Evolutionary conservation across 2,113 vertebrate species (phyloP).

Genomic region (Echinops telfairi): DNA sequence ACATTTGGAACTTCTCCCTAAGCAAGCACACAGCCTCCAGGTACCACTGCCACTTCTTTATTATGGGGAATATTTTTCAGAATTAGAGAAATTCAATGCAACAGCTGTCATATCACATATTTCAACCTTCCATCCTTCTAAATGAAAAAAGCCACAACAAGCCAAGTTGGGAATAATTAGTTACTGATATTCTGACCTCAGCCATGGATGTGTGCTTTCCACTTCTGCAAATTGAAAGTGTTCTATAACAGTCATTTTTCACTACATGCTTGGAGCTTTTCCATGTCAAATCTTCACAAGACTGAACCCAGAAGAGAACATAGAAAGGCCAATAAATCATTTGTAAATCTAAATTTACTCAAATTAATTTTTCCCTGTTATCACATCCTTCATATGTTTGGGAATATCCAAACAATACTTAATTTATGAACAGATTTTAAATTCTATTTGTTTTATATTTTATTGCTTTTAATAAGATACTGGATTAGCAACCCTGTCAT

Average conservation of each 20-base stretch:
- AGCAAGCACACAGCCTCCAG: neutral
- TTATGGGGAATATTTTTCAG: neutral
- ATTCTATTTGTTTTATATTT: neutral
- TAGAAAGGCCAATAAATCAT: neutral
- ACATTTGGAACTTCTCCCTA: neutral
- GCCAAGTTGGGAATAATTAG: neutral
- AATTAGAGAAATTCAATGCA: conserved; percentile 1
- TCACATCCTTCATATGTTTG: neutral
- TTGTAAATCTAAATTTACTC: neutral
- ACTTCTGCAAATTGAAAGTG: neutral
- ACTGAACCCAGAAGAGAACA: neutral
- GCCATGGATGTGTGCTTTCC: neutral
- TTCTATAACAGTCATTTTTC: neutral
- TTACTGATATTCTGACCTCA: conserved; percentile 12
- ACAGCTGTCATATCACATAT: neutral
- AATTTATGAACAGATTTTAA: neutral
- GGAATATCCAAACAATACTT: neutral
- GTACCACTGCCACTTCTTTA: neutral
- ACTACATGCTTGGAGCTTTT: neutral
- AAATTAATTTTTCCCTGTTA: neutral
- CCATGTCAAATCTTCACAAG: neutral
- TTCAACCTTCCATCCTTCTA: neutral
- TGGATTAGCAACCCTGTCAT: neutral
- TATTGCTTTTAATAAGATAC: conserved; percentile 15
- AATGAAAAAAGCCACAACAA: neutral